Evolutionary conservation across 2,797 vertebrate genomes (phyloP), one percentile per base, ranked within the genome.

Genomic region (Thaleichthys pacificus): DNA sequence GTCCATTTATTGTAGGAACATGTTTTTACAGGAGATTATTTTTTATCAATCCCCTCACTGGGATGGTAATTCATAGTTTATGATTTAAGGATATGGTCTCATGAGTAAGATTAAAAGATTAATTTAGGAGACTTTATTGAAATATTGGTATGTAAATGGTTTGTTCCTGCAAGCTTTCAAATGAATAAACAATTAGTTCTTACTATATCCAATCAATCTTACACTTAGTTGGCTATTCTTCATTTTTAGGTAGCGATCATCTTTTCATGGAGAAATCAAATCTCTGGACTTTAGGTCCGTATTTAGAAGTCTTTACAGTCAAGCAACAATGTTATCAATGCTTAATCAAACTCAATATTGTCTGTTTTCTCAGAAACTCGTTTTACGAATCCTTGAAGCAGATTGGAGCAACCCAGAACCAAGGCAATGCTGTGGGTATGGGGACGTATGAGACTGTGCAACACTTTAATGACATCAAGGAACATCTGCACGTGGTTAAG

Each of bases 381-480:
- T 86, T 99, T 78, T 72, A 89, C 3, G 95, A 97, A 17, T 92
- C 95, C 0, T 73, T 97, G 79, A 93, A 93, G 22, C 87, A 95
- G 80, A 89, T 96, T 32, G 84, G 91, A 26, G 91, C 91, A 3
- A 80, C 80, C 4, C 95, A 97, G 8, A 93, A 95, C 1, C 91
- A 91, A 0, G 94, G 91, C 0, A 86, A 93, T 2, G 84, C 86
- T 0, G 95, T 77, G 0, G 93, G 91, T 0, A 65, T 92, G 2
- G 93, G 93, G 0, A 73, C 84, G 0, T 99, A 98, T 0, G 98
- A 99, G 85, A 92, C 93, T 8, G 87, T 95, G 0, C 98, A 99
- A 82, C 97, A 99, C 90, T 99, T 99, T 89, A 96, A 92, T 26
- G 97, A 99, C 83, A 96, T 99, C 83, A 99, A 98, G 83, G 98